phyloP scores from a whole-genome alignment of 2,888 invertebrate genomes.

The Protodeltote pygarga region DNA sequence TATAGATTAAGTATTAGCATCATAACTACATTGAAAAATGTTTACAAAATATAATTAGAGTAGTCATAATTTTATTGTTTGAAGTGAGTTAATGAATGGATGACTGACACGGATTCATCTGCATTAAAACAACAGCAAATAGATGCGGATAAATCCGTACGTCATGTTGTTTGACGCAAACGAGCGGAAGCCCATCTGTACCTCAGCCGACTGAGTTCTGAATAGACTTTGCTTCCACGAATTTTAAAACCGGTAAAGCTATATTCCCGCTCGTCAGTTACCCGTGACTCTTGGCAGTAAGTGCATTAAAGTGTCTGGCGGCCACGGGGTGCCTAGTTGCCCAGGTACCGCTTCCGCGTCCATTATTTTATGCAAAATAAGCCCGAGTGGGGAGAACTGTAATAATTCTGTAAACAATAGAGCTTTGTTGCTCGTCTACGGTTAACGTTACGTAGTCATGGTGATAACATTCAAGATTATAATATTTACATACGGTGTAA shows the following conservation, averaged over 20 bases:
- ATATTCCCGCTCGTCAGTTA: slow-evolving; percentile 62
- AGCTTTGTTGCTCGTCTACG: slow-evolving; percentile 60
- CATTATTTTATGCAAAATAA: slow-evolving; percentile 80
- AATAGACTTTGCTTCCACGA: slow-evolving; percentile 52
- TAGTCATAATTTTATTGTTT: slow-evolving; percentile 4
- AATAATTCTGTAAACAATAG: slow-evolving; percentile 75
- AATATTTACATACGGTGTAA: slow-evolving; percentile 14
- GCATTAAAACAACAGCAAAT: slow-evolving; percentile 39
- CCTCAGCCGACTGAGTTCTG: slow-evolving; percentile 55
- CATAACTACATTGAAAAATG: too few species aligned
- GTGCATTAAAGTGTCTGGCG: slow-evolving; percentile 72
- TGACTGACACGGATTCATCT: slow-evolving; percentile 10
- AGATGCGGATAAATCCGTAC: slow-evolving; percentile 46
- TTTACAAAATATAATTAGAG: not conserved
- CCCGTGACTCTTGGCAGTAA: slow-evolving; percentile 62
- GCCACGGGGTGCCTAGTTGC: slow-evolving; percentile 46
- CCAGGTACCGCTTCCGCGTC: slow-evolving; percentile 61
- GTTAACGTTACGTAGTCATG: slow-evolving; percentile 45
- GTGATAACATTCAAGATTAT: slow-evolving; percentile 47
- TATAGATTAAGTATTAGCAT: too few species aligned
- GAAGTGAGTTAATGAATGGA: slow-evolving; percentile 8
- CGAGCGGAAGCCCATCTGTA: slow-evolving; percentile 48
- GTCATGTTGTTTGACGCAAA: slow-evolving; percentile 46
- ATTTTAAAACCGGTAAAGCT: slow-evolving; percentile 63
- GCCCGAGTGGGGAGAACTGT: slow-evolving; percentile 62